phyloP scores from a whole-genome alignment of 2,888 invertebrate species.

The Gasteruption jaculator region DNA sequence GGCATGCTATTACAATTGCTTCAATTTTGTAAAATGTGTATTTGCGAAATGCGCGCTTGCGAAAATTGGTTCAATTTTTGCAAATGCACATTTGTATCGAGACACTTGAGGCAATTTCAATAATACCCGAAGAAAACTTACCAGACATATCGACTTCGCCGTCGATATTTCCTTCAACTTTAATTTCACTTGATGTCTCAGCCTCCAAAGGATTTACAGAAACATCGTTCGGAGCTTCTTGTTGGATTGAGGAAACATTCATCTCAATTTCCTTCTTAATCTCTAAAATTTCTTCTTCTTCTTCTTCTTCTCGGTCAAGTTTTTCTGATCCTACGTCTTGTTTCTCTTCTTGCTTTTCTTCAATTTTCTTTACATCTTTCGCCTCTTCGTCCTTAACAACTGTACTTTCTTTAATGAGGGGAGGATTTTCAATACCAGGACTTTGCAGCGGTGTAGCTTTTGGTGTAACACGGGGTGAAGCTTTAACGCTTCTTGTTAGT shows the following conservation, averaged over 20 bases:
- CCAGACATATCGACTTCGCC: conserved; percentile 61
- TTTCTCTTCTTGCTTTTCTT: conserved; percentile 38
- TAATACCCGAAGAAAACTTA: conserved; percentile 35
- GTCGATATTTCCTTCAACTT: conserved; percentile 42
- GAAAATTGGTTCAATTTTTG: too few relatives aligned
- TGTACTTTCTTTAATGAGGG: conserved; percentile 42
- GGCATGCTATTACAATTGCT: too few relatives aligned
- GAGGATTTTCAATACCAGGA: conserved; percentile 52
- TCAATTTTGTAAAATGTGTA: too few relatives aligned
- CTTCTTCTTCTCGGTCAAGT: conserved; percentile 34
- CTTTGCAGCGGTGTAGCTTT: conserved; percentile 58
- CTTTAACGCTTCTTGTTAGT: conserved; percentile 42
- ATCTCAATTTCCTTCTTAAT: too few relatives aligned
- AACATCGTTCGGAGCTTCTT: too few relatives aligned
- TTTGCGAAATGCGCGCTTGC: too few relatives aligned
- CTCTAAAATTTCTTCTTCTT: conserved; percentile 42
- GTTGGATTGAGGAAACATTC: too few relatives aligned
- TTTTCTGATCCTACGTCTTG: conserved; percentile 47
- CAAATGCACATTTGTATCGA: too few relatives aligned
- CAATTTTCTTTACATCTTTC: conserved; percentile 30
- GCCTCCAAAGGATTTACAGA: too few relatives aligned
- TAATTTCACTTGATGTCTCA: conserved; percentile 37
- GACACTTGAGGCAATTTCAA: too few relatives aligned
- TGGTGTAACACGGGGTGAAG: conserved; percentile 52
- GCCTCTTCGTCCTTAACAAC: conserved; percentile 34